phyloP scores from a whole-genome alignment of 2,113 vertebrate genomes.

The Eira barbara region DNA sequence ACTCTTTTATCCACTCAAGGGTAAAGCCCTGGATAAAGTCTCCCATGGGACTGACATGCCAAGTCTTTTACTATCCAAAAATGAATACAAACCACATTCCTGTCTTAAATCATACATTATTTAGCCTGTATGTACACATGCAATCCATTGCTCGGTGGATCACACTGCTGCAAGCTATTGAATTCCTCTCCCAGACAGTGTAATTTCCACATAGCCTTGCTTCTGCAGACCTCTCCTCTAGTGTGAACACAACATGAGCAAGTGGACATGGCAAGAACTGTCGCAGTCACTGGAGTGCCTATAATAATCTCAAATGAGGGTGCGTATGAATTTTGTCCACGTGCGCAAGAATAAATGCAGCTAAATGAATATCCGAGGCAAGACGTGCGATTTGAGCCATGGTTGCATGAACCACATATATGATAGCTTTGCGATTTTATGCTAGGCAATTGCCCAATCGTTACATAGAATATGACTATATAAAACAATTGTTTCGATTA shows the following conservation, averaged over 20 bases:
- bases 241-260: slow-evolving; percentile 45
- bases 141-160: slow-evolving; percentile 30
- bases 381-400: not conserved
- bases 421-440: slow-evolving; percentile 27
- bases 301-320: not conserved
- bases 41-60: slow-evolving; percentile 32
- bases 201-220: slow-evolving; percentile 50
- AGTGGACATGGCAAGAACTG: slow-evolving; percentile 21
- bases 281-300: not conserved
- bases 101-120: slow-evolving; percentile 65
- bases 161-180: slow-evolving; percentile 5
- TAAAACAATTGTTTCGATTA: slow-evolving; percentile 44
- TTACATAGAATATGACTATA: slow-evolving; percentile 10
- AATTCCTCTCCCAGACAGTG: slow-evolving; percentile 48
- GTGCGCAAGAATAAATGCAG: not conserved
- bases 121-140: slow-evolving; percentile 55
- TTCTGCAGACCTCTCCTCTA: not conserved
- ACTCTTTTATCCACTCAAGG: slow-evolving; percentile 77
- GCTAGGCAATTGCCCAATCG: slow-evolving; percentile 24
- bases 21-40: slow-evolving; percentile 70
- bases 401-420: not conserved
- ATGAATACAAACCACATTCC: slow-evolving; percentile 52
- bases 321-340: not conserved
- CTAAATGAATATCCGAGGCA: slow-evolving; percentile 8
- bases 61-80: slow-evolving; percentile 61